Percentiles rank a stretch among this genome's conserved stretches.
phyloP scores from a whole-genome alignment of 2,113 vertebrate species.

The Hyperopisus bebe region DNA sequence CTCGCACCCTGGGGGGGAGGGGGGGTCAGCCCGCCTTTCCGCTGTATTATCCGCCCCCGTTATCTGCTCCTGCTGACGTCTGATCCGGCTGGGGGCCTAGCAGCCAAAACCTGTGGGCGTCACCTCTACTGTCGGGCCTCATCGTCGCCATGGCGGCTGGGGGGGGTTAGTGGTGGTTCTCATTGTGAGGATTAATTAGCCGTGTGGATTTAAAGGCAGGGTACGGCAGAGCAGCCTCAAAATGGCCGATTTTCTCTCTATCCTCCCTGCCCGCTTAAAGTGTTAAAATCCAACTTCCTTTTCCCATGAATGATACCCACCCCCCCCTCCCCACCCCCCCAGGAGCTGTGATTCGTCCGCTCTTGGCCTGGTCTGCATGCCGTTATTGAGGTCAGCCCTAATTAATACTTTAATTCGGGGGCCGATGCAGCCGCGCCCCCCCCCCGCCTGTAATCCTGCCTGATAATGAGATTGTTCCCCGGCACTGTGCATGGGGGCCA shows the following conservation, averaged over 20 bases:
- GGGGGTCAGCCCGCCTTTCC: not conserved
- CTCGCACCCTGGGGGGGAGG: not conserved
- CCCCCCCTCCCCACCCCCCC: not conserved
- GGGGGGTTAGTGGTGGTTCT: not conserved
- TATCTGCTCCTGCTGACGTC: not conserved
- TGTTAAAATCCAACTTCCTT: slow-evolving; percentile 25
- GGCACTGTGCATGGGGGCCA: slow-evolving; percentile 11
- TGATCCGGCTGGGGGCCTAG: not conserved
- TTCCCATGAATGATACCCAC: not conserved
- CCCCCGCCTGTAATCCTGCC: slow-evolving; percentile 41
- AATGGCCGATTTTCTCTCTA: slow-evolving; percentile 42
- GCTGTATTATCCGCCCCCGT: not conserved
- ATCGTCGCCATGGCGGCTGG: not conserved
- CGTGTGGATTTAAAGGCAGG: slow-evolving; percentile 38
- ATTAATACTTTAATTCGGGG: slow-evolving; percentile 38
- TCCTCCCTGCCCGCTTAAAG: slow-evolving; percentile 37
- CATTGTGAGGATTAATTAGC: slow-evolving; percentile 33
- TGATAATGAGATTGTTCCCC: slow-evolving; percentile 40
- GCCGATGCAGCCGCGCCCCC: slow-evolving; percentile 26
- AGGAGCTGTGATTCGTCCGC: slow-evolving; percentile 20
- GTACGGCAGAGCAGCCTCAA: slow-evolving; percentile 39
- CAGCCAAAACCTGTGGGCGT: not conserved
- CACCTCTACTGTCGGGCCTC: not conserved
- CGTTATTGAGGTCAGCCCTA: slow-evolving; percentile 43
- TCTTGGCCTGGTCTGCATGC: slow-evolving; percentile 18